Evolutionary conservation across 2,888 invertebrate genomes (phyloP).

Genomic region (Hecatera dysodea): DNA sequence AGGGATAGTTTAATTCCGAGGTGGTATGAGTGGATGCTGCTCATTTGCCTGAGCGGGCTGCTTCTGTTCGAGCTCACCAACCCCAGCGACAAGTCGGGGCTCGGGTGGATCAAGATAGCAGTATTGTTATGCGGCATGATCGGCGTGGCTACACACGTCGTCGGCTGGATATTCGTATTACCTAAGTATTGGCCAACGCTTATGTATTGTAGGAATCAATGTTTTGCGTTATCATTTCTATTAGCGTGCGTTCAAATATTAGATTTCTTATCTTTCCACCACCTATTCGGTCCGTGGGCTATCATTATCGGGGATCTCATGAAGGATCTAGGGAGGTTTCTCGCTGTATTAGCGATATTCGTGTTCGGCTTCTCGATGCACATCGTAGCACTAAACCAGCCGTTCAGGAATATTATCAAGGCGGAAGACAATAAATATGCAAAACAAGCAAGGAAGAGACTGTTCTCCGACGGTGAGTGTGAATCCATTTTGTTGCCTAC

Average conservation of each 20-base stretch:
- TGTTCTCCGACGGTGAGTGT: constrained; percentile 94
- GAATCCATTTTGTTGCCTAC: constrained; percentile 64
- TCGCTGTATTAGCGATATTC: constrained; percentile 99
- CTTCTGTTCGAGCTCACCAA: constrained; percentile 99
- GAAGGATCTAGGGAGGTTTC: constrained; percentile 98
- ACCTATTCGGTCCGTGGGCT: constrained; percentile 99
- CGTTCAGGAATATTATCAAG: constrained; percentile 93
- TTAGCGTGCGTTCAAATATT: constrained; percentile 99
- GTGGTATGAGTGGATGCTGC: constrained; percentile 98
- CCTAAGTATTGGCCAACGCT: constrained; percentile 95
- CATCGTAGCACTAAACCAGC: constrained; percentile 98
- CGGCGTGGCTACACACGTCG: constrained; percentile 96
- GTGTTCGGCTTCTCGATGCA: constrained; percentile 99
- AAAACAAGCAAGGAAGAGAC: constrained; percentile 88
- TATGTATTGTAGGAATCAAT: constrained; percentile 98
- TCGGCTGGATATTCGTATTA: constrained; percentile 93
- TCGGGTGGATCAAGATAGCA: constrained; percentile 98
- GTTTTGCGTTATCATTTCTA: constrained; percentile 98
- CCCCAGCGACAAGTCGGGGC: constrained; percentile 98
- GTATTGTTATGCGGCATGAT: constrained; percentile 97
- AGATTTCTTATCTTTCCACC: constrained; percentile 99
- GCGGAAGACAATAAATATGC: constrained; percentile 92
- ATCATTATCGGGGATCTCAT: constrained; percentile 99
- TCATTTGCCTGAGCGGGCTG: constrained; percentile 98
- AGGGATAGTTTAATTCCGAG: constrained; percentile 95